Conservation (phyloP, 2,113 vertebrate genomes). For the Dipodomys spectabilis region DNA sequence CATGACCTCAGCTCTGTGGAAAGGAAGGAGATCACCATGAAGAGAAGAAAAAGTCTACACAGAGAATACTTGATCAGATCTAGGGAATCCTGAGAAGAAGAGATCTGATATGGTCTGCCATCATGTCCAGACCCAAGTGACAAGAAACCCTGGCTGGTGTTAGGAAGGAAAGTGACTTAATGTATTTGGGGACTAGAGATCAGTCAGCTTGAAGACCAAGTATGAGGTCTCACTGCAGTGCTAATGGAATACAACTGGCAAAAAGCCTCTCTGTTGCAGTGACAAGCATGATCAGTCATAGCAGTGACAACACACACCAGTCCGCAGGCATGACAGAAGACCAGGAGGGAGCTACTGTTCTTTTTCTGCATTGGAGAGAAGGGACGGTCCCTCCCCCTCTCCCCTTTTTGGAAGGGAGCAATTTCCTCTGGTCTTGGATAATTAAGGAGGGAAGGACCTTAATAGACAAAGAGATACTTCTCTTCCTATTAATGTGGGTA, state of each 20-base stretch:
- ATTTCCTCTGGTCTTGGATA: neutral
- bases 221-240: too few species aligned
- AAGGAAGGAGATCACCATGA: neutral
- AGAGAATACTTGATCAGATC: neutral
- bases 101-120: neutral
- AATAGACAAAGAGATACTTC: neutral
- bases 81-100: neutral
- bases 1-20: neutral
- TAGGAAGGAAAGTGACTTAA: neutral
- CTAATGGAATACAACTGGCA: neutral
- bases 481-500: neutral
- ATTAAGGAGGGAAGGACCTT: neutral
- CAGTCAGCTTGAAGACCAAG: too few species aligned
- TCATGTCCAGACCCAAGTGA: neutral
- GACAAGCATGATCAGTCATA: neutral
- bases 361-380: neutral
- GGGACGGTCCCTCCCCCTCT: accelerated
- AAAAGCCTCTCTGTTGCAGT: neutral
- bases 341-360: neutral
- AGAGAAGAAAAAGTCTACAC: neutral
- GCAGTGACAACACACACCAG: neutral
- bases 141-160: neutral
- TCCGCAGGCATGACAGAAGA: neutral
- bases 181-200: too few species aligned
- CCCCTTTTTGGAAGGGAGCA: neutral